A percentile compares a stretch with the other conserved stretches of the same genome.
These are phyloP conservation scores for Charaxes varanes DNA, from an alignment of 1,140 invertebrate species.

Conservation along the genomic window DNA sequence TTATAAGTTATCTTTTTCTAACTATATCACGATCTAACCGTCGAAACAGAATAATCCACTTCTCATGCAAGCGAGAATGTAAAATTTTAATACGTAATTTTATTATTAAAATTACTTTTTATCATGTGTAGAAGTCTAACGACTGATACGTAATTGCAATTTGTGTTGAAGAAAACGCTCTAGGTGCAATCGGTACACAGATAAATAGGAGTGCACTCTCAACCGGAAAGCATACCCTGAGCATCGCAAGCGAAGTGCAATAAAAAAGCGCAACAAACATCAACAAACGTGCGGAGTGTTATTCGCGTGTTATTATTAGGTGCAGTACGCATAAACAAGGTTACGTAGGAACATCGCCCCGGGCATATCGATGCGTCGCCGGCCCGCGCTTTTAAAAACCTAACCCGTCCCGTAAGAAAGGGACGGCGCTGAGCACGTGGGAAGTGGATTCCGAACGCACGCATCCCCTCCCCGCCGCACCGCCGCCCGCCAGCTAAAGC, in stretches of 20 bases:
- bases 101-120: too few relatives aligned
- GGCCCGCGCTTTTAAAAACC: slow-evolving; percentile 63
- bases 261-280: slow-evolving; percentile 43
- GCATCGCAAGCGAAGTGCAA: slow-evolving; percentile 36
- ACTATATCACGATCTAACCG: too few relatives aligned
- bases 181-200: too few relatives aligned
- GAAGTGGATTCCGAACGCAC: slow-evolving; percentile 71
- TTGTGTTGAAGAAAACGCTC: too few relatives aligned
- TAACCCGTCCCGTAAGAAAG: slow-evolving; percentile 67
- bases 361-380: slow-evolving; percentile 60
- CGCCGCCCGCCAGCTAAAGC: slow-evolving; percentile 26
- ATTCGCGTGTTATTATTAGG: slow-evolving; percentile 65
- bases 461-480: slow-evolving; percentile 45
- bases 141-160: too few relatives aligned
- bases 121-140: too few relatives aligned
- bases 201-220: too few relatives aligned
- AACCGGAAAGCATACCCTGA: too few relatives aligned
- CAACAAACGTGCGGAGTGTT: slow-evolving; percentile 49
- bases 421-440: slow-evolving; percentile 63
- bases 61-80: too few relatives aligned
- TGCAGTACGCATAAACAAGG: slow-evolving; percentile 62
- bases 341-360: slow-evolving; percentile 50
- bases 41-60: too few relatives aligned
- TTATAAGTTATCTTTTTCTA: too few relatives aligned
- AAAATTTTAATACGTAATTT: too few relatives aligned